phyloP scores from a whole-genome alignment of 2,888 invertebrate genomes.

The Apomyelois bistriatella region DNA sequence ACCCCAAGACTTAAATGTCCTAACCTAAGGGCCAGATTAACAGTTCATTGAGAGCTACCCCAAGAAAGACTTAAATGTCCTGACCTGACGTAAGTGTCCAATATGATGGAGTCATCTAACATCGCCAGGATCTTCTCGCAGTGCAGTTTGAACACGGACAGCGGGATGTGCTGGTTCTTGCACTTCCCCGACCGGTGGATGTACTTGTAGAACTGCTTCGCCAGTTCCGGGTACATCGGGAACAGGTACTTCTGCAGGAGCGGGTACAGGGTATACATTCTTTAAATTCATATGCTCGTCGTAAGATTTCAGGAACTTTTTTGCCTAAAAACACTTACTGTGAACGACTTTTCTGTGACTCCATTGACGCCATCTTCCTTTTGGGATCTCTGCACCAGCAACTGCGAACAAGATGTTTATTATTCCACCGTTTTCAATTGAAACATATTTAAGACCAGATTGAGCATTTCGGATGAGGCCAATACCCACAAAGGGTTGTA shows the following conservation, averaged over 20 bases:
- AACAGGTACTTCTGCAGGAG: constrained; percentile 84
- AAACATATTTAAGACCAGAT: no score
- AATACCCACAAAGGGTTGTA: no score
- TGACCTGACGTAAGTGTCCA: constrained; percentile 84
- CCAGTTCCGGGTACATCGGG: constrained; percentile 87
- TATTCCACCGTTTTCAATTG: no score
- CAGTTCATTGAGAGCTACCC: no score
- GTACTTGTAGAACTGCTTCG: constrained; percentile 83
- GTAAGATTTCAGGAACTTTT: no score
- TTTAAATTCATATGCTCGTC: no score
- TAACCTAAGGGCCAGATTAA: no score
- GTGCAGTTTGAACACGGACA: constrained; percentile 84
- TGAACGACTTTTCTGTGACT: constrained; percentile 83
- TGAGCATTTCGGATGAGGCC: no score
- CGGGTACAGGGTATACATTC: not conserved
- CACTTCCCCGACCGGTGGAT: constrained; percentile 81
- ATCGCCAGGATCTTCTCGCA: constrained; percentile 83
- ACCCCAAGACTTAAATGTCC: no score
- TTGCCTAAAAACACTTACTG: constrained; percentile 61
- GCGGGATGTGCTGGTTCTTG: constrained; percentile 81
- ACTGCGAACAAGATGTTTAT: constrained; percentile 76
- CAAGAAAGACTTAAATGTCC: no score
- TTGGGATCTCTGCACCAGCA: constrained; percentile 84
- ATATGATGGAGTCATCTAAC: constrained; percentile 79
- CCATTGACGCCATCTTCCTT: constrained; percentile 86